Evolutionary conservation across 2,113 vertebrate species (phyloP), one percentile per base, ranked within the genome.

Genomic region (Tachycineta bicolor): DNA sequence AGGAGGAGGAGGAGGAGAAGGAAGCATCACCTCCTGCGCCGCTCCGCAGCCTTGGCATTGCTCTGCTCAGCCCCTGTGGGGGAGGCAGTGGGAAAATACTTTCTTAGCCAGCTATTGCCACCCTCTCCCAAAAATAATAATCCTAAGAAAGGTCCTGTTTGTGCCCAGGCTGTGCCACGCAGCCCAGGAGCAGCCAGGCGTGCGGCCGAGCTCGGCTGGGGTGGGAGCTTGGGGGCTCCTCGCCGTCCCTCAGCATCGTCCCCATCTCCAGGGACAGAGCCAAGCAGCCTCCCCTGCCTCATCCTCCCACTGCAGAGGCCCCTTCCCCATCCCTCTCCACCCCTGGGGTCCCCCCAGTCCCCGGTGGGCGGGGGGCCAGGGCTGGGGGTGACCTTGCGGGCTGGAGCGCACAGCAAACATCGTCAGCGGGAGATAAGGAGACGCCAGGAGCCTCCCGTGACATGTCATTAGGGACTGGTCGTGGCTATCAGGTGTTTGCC

Each of bases 401-500:
- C 98, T 89, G 98, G 97, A 98, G 96, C 89, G 8, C 97, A 96
- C 93, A 85, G 96, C 97, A 98, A 98, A 98, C 97, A 99, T 96
- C 94, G 93, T 94, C 94, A 81, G 83, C 59, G 22, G 88, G 97
- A 99, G 99, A 99, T 99, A 99, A 99, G 98, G 97, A 98, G 98
- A 97, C 97, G 98, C 98, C 98, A 97, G 98, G 93, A 95, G 98
- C 97, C 98, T 97, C 97, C 98, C 96, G 97, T 97, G 97, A 96
- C 96, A 96, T 98, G 98, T 98, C 98, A 98, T 98, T 98, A 99
- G 98, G 98, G 96, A 76, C 89, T 46, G 95, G 97, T 95, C 55
- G 47, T 44, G 87, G 97, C 96, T 98, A 97, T 98, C 97, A 94
- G 97, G 97, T 98, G 97, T 98, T 98, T 97, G 97, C 97, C 95